Evolutionary conservation across 2,113 vertebrate species (phyloP).

Genomic region (Collichthys lucidus): DNA sequence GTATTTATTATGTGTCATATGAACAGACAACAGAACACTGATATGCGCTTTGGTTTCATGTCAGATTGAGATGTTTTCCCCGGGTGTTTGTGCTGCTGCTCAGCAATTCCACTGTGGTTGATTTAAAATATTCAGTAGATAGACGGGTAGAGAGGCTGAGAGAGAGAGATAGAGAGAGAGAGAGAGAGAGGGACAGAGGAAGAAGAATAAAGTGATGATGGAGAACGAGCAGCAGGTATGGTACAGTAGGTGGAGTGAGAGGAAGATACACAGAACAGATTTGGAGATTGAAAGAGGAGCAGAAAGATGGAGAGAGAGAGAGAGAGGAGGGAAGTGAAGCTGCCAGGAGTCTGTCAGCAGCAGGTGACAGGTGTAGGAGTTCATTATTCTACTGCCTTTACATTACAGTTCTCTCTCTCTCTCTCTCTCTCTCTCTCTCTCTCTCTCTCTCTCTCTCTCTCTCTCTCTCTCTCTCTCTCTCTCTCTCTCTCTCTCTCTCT

Average conservation of each 20-base stretch:
- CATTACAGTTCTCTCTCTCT: constrained; percentile 7
- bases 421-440: neutral
- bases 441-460: too few relatives aligned
- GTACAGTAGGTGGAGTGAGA: constrained; percentile 23
- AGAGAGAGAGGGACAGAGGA: neutral
- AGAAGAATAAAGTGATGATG: constrained; percentile 16
- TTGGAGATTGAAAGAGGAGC: constrained; percentile 36
- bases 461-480: too few relatives aligned
- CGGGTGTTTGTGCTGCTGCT: constrained; percentile 49
- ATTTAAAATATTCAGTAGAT: constrained; percentile 54
- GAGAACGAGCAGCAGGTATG: constrained; percentile 2
- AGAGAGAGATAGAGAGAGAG: neutral
- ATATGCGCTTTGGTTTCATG: constrained; percentile 7
- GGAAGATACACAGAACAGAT: constrained; percentile 33
- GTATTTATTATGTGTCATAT: neutral
- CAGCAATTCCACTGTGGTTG: constrained; percentile 43
- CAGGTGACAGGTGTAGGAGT: constrained; percentile 40
- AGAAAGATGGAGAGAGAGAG: constrained; percentile 36
- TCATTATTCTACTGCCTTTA: constrained; percentile 39
- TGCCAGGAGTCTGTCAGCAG: constrained; percentile 38
- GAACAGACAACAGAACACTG: neutral
- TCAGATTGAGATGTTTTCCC: constrained; percentile 55
- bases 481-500: too few relatives aligned
- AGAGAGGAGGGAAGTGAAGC: constrained; percentile 22
- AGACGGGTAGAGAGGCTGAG: constrained; percentile 2